Base-by-base conservation (phyloP, 2,888 invertebrate genomes). In the Limnephilus auricula region DNA sequence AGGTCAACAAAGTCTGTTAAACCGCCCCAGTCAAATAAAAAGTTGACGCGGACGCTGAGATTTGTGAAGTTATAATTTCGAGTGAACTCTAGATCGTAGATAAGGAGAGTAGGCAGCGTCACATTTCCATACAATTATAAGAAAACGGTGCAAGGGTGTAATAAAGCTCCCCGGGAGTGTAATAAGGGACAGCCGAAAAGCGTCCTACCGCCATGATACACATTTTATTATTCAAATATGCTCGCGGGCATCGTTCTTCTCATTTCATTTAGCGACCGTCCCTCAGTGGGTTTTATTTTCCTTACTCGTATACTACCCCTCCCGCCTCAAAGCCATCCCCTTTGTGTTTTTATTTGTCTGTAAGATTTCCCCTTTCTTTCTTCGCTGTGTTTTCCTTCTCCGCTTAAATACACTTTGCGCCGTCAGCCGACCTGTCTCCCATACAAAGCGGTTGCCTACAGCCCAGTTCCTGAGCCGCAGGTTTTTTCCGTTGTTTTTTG, bases 351-450 rank as follows among this genome's bases (percentile, higher is more conserved):
- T 91, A 90, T 90, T 92, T 91, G 83, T 65, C 32, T 65, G 50
- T 89, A 82, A 88, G 82, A 85, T 89, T 92, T 86, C 31, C 91
- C 83, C 25, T 79, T 90, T 85, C 85, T 79, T 82, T 65, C 87
- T 25, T 34, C 32, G 31, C 78, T 25, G 25, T 34, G 34, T 31
- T 88, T 88, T 78, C 87, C 87, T 88, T 88, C 90, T 88, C 89
- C 90, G 91, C 87, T 90, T 91, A 92, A 91, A 92, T 90, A 91
- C 90, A 91, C 90, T 91, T 90, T 40, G 89, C 90, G 80, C 45
- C 89, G 90, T 90, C 90, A 88, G 90, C 86, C 25, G 86, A 79
- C 90, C 40, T 86, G 79, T 87, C 85, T 82, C 50, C 87, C 87
- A 4, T 78, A 78, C 65, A 78, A 87, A 87, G 87, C 87, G 89